Conservation (phyloP, 2,888 invertebrate species). For the Empis stercorea region DNA sequence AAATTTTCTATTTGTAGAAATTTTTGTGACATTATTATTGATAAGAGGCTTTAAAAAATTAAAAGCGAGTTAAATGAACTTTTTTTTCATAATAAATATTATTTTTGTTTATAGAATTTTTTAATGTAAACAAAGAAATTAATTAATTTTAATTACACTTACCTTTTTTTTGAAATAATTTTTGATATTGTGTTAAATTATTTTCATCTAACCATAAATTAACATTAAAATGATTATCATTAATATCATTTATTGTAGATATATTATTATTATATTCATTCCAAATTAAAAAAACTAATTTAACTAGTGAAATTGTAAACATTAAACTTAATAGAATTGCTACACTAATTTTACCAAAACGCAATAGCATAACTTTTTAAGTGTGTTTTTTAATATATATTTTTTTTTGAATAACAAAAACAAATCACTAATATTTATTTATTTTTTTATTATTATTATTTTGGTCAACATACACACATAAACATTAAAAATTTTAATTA, state of each 20-base stretch:
- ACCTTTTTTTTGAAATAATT: conserved; percentile 61
- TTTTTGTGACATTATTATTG: too few relatives aligned
- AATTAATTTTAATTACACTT: conserved; percentile 26
- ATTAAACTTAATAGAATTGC: conserved; percentile 39
- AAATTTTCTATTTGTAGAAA: background rate
- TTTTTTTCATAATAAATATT: too few relatives aligned
- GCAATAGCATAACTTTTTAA: background rate
- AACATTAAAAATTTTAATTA: background rate
- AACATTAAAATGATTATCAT: conserved; percentile 48
- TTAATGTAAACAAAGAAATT: too few relatives aligned
- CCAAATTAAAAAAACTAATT: conserved; percentile 38
- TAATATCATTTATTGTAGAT: conserved; percentile 12
- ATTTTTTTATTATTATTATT: background rate
- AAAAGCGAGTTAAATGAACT: too few relatives aligned
- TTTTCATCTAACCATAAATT: conserved; percentile 66
- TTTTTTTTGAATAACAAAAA: too few relatives aligned
- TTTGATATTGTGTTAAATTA: conserved; percentile 53
- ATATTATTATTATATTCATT: conserved; percentile 20
- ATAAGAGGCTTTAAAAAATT: too few relatives aligned
- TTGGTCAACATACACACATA: background rate
- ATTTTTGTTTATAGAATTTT: too few relatives aligned
- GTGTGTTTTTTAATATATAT: background rate
- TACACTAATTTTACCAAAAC: conserved; percentile 35
- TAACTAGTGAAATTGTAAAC: conserved; percentile 38
- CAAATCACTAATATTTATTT: background rate